A percentile compares a stretch with the other conserved stretches of the same genome.
phyloP scores from a whole-genome alignment of 2,888 invertebrate genomes.

The Lampropteryx suffumata region DNA sequence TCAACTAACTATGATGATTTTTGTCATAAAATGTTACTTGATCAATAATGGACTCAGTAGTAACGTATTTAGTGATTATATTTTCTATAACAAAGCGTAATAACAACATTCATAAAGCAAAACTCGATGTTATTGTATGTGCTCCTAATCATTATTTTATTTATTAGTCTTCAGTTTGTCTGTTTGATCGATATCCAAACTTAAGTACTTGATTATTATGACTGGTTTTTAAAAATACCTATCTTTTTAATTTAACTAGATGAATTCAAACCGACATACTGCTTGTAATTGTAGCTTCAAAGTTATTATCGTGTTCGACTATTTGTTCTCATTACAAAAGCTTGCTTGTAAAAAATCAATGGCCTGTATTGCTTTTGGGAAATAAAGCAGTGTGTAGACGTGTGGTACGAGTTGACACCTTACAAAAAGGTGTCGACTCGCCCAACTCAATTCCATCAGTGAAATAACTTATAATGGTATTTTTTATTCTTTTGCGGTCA shows the following conservation, averaged over 20 bases:
- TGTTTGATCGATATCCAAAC: slow-evolving; percentile 1
- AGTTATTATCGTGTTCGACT: slow-evolving; percentile 10
- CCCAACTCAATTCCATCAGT: too few species aligned
- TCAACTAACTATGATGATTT: too few species aligned
- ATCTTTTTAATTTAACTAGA: not conserved
- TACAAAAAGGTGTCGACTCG: not conserved
- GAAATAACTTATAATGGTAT: too few species aligned
- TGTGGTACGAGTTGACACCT: too few species aligned
- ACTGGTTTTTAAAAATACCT: not conserved
- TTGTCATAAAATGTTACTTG: too few species aligned
- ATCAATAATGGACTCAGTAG: too few species aligned
- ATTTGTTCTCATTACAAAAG: slow-evolving; percentile 12
- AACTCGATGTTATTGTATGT: slow-evolving; percentile 29
- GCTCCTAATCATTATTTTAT: slow-evolving; percentile 15
- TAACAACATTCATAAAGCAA: slow-evolving; percentile 32
- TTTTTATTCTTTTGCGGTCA: too few species aligned
- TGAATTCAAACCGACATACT: slow-evolving; percentile 8
- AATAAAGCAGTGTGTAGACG: too few species aligned
- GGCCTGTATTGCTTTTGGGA: not conserved
- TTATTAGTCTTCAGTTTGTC: slow-evolving; percentile 16
- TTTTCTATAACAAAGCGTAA: too few species aligned
- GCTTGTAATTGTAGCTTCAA: slow-evolving; percentile 9
- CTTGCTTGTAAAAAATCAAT: slow-evolving; percentile 4
- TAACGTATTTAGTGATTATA: not conserved
- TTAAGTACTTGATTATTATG: too few species aligned